A percentile compares a stretch with the other conserved stretches of the same genome.
These are phyloP conservation scores for Periplaneta americana DNA, from an alignment of 1,140 invertebrate genomes.

Conservation along the genomic window DNA sequence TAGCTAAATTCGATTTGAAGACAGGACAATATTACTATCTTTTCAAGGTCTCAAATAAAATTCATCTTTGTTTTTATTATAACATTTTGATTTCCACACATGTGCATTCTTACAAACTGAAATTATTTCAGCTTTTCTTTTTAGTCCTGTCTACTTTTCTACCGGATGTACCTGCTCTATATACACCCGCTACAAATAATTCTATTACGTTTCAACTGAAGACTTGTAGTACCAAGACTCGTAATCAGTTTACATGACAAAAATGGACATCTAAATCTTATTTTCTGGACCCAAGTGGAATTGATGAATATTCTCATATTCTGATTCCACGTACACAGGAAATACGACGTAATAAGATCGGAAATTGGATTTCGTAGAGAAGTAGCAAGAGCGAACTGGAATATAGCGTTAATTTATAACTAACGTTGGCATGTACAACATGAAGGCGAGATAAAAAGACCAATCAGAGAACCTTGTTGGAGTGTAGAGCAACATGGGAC, in stretches of 20 bases:
- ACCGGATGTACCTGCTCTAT: neutral
- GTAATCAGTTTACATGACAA: neutral
- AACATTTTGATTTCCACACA: no score
- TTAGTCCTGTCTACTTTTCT: no score
- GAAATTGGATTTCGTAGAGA: neutral
- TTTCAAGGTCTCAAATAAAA: no score
- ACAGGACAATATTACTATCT: no score
- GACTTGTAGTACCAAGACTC: neutral
- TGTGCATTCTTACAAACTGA: no score
- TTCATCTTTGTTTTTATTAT: no score
- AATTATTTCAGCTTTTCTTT: no score
- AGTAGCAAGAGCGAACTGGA: neutral
- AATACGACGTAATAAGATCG: neutral
- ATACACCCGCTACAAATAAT: neutral
- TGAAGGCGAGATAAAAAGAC: neutral
- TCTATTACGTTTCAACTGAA: neutral
- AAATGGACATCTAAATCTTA: neutral
- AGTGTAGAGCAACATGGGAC: no score
- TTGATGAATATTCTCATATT: neutral
- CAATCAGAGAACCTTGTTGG: neutral
- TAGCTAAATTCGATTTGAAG: no score
- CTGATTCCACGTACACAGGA: neutral
- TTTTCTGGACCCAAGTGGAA: neutral
- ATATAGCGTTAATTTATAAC: neutral
- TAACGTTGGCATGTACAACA: neutral